These are phyloP conservation scores for Caenorhabditis afra DNA, from an alignment of 2,888 invertebrate species.

Conservation along the genomic window DNA sequence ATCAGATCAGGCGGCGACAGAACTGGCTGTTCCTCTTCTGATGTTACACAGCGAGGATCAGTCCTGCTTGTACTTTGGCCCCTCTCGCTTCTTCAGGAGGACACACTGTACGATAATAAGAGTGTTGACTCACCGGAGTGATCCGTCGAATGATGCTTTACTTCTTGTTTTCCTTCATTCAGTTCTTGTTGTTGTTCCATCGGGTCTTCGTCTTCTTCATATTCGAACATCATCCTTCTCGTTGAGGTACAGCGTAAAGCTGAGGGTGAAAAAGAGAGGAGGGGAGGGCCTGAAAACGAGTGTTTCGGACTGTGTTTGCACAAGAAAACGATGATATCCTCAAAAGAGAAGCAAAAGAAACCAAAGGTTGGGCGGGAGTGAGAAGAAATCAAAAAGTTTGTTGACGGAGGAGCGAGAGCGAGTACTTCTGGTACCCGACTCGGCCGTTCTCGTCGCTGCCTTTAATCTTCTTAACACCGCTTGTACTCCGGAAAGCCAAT, in stretches of 20 bases:
- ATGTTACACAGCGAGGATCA: conserved; percentile 8
- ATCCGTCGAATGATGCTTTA: conserved; percentile 53
- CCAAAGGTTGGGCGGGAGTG: conserved; percentile 2
- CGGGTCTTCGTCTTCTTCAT: conserved; percentile 69
- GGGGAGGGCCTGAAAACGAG: conserved; percentile 34
- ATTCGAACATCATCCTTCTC: conserved; percentile 71
- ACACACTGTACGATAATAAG: conserved; percentile 19
- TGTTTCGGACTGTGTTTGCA: conserved; percentile 34
- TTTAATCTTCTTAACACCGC: conserved; percentile 42
- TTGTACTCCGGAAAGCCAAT: conserved; percentile 18
- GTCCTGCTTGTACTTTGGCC: conserved; percentile 35
- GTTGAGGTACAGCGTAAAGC: conserved; percentile 61
- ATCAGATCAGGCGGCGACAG: conserved; percentile 42
- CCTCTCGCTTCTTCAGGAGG: conserved; percentile 5
- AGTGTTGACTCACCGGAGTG: conserved; percentile 47
- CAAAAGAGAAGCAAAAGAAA: conserved; percentile 9
- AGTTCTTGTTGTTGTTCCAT: conserved; percentile 57
- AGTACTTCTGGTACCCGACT: conserved; percentile 40
- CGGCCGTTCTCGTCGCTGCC: conserved; percentile 26
- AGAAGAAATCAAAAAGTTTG: conserved; percentile 20
- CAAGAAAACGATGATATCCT: conserved; percentile 25
- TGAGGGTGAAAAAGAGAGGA: conserved; percentile 40
- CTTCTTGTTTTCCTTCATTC: conserved; percentile 25
- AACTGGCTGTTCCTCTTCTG: conserved; percentile 39
- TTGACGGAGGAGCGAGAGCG: conserved; percentile 25